Evolutionary conservation across 2,888 invertebrate genomes (phyloP).

Genomic region (Eristalis tenax): DNA sequence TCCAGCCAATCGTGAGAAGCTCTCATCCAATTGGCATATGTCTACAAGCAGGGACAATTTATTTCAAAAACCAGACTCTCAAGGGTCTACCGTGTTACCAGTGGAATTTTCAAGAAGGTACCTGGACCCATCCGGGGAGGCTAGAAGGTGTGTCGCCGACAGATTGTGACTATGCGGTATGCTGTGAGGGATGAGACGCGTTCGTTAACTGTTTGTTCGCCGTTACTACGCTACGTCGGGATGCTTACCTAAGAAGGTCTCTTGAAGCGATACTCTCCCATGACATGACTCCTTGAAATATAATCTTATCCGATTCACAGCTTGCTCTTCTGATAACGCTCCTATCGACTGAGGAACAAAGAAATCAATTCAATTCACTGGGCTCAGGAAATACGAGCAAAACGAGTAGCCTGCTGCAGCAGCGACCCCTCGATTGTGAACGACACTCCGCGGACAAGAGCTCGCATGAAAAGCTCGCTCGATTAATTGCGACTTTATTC

Average conservation of each 20-base stretch:
- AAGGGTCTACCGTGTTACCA: slow-evolving; percentile 80
- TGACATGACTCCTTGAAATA: slow-evolving; percentile 85
- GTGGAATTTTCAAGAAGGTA: slow-evolving; percentile 88
- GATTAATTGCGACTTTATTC: too few relatives aligned
- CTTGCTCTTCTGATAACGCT: neutral
- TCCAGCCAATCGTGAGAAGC: slow-evolving; percentile 79
- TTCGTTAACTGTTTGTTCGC: neutral
- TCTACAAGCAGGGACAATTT: slow-evolving; percentile 72
- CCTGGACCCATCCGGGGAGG: slow-evolving; percentile 91
- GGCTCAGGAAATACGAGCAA: too few relatives aligned
- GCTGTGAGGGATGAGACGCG: slow-evolving; percentile 79
- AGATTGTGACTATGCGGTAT: slow-evolving; percentile 91
- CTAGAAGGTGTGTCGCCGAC: slow-evolving; percentile 90
- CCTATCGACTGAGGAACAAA: too few relatives aligned
- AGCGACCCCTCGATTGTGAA: too few relatives aligned
- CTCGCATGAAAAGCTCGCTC: too few relatives aligned
- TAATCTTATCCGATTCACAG: slow-evolving; percentile 56
- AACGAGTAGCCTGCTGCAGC: too few relatives aligned
- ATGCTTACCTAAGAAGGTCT: slow-evolving; percentile 89
- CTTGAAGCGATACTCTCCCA: slow-evolving; percentile 92
- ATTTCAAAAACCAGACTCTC: neutral
- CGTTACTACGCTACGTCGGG: neutral
- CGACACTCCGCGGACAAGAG: too few relatives aligned
- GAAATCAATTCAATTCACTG: too few relatives aligned
- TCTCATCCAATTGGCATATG: slow-evolving; percentile 79